Evolutionary conservation across 2,888 invertebrate species (phyloP), one percentile per base, ranked within the genome.

Genomic region (Volucella zonaria): DNA sequence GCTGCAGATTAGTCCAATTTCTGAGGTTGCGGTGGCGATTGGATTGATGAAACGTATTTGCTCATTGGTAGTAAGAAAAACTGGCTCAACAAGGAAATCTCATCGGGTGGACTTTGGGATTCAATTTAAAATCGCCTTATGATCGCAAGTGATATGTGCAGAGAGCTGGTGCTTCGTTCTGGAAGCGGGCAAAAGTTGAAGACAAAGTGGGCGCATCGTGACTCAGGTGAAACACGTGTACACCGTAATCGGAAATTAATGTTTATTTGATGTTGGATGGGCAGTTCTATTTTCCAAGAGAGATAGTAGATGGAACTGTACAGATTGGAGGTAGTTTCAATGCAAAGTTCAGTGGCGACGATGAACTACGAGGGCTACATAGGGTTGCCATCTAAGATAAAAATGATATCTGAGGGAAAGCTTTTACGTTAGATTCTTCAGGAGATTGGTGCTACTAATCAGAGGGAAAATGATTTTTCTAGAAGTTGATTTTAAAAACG

Each of bases 181-280:
- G n/a, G 42, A 2, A 8, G 38, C 10, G 47, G 11, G 58, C 11
- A 49, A n/a, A 23, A 52, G 23, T 49, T 18, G 51, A 15, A 45
- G 42, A 8, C 10, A 40, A 64, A 68, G 81, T 75, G 64, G 83
- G 61, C 61, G 74, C 79, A 61, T 83, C 82, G 74, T 79, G 83
- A 75, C 74, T 83, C 79, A 75, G 66, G 75, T 80, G 70, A 70
- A 80, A 80, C 83, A 83, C 80, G 80, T 83, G 83, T 83, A 75
- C 70, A 14, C 38, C 56, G 66, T 83, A 83, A 83, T 83, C 83
- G 80, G 70, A 75, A 80, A 83, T 83, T 83, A 83, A 83, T 83
- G 79, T 80, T 83, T 83, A 75, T 83, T 80, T 80, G 80, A 83
- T 80, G 75, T 71, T 71, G 75, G 59, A 83, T 75, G 75, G 80